Conservation (phyloP, 2,888 invertebrate species). For the Falcaria lacertinaria region DNA sequence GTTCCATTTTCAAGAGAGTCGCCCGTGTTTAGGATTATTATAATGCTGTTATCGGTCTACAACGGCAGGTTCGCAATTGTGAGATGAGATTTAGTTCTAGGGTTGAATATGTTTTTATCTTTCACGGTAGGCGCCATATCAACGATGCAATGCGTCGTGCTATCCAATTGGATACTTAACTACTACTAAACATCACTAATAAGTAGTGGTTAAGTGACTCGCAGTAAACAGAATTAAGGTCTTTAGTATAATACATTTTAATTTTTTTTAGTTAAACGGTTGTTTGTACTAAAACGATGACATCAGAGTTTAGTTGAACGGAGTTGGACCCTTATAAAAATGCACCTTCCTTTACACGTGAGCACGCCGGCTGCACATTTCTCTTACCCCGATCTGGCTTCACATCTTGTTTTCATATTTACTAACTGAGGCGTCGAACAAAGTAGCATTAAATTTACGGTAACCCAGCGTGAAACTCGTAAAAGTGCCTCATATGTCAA, state of each 20-base stretch:
- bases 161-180: too few relatives aligned
- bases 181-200: too few relatives aligned
- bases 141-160: too few relatives aligned
- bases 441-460: constrained; percentile 61
- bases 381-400: constrained; percentile 18
- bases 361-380: constrained; percentile 14
- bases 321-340: too few relatives aligned
- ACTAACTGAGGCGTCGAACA: constrained; percentile 42
- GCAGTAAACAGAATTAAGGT: too few relatives aligned
- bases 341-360: constrained; percentile 10
- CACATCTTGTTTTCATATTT: constrained; percentile 24
- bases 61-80: constrained; percentile 15
- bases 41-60: constrained; percentile 64
- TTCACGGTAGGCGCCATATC: too few relatives aligned
- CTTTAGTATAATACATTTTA: too few relatives aligned
- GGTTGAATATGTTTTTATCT: too few relatives aligned
- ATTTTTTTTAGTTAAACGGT: too few relatives aligned
- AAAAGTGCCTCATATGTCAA: constrained; percentile 78
- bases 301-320: too few relatives aligned
- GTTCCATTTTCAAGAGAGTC: constrained; percentile 65
- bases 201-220: too few relatives aligned
- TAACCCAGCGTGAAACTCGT: constrained; percentile 65
- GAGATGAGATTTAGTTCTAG: background rate
- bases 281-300: too few relatives aligned
- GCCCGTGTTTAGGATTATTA: constrained; percentile 56